Evolutionary conservation across 2,797 vertebrate genomes (phyloP).

Genomic region (Lepus oiostolus): DNA sequence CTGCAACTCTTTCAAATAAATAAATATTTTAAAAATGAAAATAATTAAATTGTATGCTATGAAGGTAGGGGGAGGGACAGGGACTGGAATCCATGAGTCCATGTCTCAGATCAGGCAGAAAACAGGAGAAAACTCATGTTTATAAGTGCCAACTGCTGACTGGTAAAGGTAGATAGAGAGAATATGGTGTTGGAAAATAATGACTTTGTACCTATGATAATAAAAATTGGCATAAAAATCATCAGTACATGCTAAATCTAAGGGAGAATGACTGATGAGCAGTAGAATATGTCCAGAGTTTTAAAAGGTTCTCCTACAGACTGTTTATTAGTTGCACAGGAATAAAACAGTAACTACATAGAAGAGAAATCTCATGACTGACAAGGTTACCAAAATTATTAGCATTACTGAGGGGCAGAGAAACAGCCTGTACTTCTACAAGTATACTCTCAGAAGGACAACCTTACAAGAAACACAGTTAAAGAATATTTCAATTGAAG

Average conservation of each 20-base stretch:
- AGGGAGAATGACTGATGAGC: not conserved
- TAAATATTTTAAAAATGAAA: not conserved
- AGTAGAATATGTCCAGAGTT: not conserved
- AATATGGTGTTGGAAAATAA: slow-evolving; percentile 1
- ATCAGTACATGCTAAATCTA: slow-evolving; percentile 35
- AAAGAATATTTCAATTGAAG: not conserved
- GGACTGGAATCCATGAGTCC: not conserved
- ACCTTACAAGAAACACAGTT: slow-evolving; percentile 10
- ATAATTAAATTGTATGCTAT: not conserved
- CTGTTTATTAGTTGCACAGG: not conserved
- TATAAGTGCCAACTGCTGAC: slow-evolving; percentile 9
- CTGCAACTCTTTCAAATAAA: not conserved
- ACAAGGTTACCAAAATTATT: slow-evolving; percentile 37
- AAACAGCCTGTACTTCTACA: not conserved
- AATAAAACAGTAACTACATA: slow-evolving; percentile 16
- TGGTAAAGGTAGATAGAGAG: not conserved
- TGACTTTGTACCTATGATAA: slow-evolving; percentile 23
- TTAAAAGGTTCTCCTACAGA: slow-evolving; percentile 20
- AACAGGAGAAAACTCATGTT: slow-evolving; percentile 15
- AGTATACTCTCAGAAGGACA: not conserved
- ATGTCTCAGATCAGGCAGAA: not conserved
- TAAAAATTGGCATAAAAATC: slow-evolving; percentile 45
- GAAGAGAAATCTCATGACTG: slow-evolving; percentile 14
- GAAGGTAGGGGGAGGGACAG: not conserved
- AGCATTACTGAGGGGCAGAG: not conserved